Evolutionary conservation across 2,888 invertebrate genomes (phyloP).

Genomic region (Tupiocoris notatus): DNA sequence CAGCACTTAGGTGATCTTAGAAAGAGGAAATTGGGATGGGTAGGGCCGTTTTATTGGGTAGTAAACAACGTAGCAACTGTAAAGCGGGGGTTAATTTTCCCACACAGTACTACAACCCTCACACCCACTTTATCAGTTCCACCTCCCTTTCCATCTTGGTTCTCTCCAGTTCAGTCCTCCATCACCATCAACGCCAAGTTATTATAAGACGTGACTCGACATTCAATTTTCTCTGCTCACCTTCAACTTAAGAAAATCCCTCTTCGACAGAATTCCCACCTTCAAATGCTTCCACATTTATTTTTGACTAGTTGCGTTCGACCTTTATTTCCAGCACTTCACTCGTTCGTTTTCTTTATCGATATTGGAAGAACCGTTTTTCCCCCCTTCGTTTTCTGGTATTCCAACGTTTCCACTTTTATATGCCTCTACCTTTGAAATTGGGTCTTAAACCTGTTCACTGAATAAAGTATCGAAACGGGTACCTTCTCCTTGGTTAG

Average conservation of each 20-base stretch:
- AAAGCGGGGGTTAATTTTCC: conserved; percentile 36
- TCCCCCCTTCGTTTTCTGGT: not conserved
- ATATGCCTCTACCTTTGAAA: not conserved
- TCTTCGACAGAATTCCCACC: not conserved
- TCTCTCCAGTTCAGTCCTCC: conserved; percentile 22
- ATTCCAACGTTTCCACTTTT: not conserved
- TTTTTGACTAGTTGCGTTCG: not conserved
- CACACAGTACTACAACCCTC: not conserved
- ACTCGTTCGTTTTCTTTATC: not conserved
- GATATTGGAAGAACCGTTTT: not conserved
- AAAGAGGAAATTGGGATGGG: not conserved
- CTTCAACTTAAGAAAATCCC: not conserved
- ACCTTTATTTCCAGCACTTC: not conserved
- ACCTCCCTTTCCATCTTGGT: not conserved
- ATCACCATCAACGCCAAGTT: conserved; percentile 39
- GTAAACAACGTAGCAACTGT: conserved; percentile 26
- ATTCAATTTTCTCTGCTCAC: conserved; percentile 24
- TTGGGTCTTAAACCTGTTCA: not conserved
- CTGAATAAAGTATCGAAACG: not conserved
- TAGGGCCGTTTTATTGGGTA: conserved; percentile 26
- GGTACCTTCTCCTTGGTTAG: not conserved
- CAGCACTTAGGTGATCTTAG: not conserved
- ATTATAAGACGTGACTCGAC: conserved; percentile 30
- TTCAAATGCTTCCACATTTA: not conserved
- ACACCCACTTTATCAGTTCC: not conserved